A percentile compares a stretch with the other conserved stretches of the same genome.
Evolutionary conservation across 2,888 invertebrate species (phyloP).

Genomic region (Philereme vetulata): DNA sequence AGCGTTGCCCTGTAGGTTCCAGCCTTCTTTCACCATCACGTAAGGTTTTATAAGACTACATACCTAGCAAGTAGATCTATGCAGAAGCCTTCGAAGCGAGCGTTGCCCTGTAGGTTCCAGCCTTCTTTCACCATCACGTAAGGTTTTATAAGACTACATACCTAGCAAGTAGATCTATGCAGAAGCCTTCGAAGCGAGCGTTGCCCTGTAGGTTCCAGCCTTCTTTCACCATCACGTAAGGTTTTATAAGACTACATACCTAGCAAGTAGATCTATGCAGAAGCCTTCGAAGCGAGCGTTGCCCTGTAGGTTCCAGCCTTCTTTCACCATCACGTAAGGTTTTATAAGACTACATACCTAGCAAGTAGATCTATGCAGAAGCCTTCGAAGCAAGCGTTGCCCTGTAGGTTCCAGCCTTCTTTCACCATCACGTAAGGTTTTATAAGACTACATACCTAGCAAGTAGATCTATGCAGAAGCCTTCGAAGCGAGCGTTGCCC

Average conservation of each 20-base stretch:
- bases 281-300: conserved; percentile 95
- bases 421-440: conserved; percentile 96
- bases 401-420: conserved; percentile 92
- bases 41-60: conserved; percentile 86
- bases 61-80: conserved; percentile 89
- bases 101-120: conserved; percentile 93
- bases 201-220: conserved; percentile 94
- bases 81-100: conserved; percentile 95
- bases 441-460: conserved; percentile 60
- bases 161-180: conserved; percentile 91
- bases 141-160: conserved; percentile 79
- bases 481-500: conserved; percentile 94
- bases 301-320: conserved; percentile 92
- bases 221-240: conserved; percentile 95
- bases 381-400: conserved; percentile 94
- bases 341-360: conserved; percentile 57
- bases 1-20: conserved; percentile 93
- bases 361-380: conserved; percentile 96
- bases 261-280: conserved; percentile 93
- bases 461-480: conserved; percentile 95
- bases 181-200: conserved; percentile 94
- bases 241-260: conserved; percentile 71
- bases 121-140: conserved; percentile 96
- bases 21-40: conserved; percentile 94
- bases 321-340: conserved; percentile 95